phyloP scores from a whole-genome alignment of 2,888 invertebrate genomes.

The Lutraria lutraria region DNA sequence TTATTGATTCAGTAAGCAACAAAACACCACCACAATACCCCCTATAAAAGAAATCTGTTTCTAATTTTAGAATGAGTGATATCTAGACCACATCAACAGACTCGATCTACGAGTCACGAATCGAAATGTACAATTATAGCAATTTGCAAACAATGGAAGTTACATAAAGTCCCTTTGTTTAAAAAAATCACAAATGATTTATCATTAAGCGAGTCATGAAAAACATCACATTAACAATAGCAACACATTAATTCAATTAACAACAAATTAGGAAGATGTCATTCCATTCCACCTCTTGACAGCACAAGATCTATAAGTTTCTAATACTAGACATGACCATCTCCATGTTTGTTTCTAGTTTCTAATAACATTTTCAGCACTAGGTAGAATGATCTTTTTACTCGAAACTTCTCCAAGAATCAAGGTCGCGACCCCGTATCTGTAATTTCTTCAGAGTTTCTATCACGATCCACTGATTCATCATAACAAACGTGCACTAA shows the following conservation, averaged over 20 bases:
- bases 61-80: background rate
- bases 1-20: background rate
- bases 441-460: background rate
- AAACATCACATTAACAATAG: constrained; percentile 1
- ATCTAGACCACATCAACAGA: background rate
- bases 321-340: background rate
- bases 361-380: too few species aligned
- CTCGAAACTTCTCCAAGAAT: background rate
- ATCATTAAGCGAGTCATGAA: constrained; percentile 9
- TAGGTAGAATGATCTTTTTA: background rate
- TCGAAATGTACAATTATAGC: background rate
- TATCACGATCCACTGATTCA: background rate
- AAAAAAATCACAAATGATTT: background rate
- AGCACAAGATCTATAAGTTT: background rate
- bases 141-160: background rate
- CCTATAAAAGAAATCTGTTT: background rate
- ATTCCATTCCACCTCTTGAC: background rate
- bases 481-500: background rate
- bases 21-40: background rate
- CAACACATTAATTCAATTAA: background rate
- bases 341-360: too few species aligned
- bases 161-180: background rate
- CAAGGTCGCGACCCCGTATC: background rate
- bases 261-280: constrained; percentile 5
- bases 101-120: background rate